Conservation (phyloP, 2,888 invertebrate genomes). For the Tanaodytes sp. region DNA sequence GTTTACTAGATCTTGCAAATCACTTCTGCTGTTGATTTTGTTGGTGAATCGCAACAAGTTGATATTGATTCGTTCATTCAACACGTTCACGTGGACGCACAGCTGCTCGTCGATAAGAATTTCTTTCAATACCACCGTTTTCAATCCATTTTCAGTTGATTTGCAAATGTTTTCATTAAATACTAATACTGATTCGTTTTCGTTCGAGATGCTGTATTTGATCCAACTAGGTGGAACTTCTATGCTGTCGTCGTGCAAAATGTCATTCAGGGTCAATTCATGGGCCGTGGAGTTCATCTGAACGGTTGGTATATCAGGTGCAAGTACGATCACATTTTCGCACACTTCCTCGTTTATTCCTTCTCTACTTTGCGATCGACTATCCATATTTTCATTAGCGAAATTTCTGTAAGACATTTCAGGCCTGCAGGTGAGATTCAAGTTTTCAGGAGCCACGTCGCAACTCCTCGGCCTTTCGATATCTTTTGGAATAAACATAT, state of each 20-base stretch:
- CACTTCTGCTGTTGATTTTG: slow-evolving; percentile 16
- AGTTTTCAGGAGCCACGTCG: slow-evolving; percentile 6
- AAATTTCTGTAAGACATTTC: slow-evolving; percentile 9
- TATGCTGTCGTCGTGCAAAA: slow-evolving; percentile 10
- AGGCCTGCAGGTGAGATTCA: slow-evolving; percentile 16
- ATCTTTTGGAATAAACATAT: slow-evolving; percentile 7
- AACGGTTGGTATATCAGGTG: slow-evolving; percentile 5
- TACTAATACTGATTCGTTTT: slow-evolving; percentile 27
- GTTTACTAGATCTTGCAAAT: slow-evolving; percentile 31
- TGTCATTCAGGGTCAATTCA: slow-evolving; percentile 9
- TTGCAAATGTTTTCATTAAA: slow-evolving; percentile 37
- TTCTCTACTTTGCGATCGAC: neutral
- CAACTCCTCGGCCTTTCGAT: slow-evolving; percentile 3
- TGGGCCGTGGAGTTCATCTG: neutral
- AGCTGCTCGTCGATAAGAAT: slow-evolving; percentile 37
- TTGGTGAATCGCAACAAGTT: slow-evolving; percentile 5
- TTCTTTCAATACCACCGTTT: slow-evolving; percentile 33
- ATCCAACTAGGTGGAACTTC: slow-evolving; percentile 36
- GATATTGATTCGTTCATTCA: slow-evolving; percentile 27
- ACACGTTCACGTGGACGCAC: slow-evolving; percentile 34
- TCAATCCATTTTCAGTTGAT: slow-evolving; percentile 32
- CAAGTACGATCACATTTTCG: slow-evolving; percentile 1
- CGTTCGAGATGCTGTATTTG: slow-evolving; percentile 34
- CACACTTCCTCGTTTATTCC: neutral
- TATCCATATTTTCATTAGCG: neutral